Base-by-base conservation (phyloP, 1,140 invertebrate species). In the Parasteatoda tepidariorum region DNA sequence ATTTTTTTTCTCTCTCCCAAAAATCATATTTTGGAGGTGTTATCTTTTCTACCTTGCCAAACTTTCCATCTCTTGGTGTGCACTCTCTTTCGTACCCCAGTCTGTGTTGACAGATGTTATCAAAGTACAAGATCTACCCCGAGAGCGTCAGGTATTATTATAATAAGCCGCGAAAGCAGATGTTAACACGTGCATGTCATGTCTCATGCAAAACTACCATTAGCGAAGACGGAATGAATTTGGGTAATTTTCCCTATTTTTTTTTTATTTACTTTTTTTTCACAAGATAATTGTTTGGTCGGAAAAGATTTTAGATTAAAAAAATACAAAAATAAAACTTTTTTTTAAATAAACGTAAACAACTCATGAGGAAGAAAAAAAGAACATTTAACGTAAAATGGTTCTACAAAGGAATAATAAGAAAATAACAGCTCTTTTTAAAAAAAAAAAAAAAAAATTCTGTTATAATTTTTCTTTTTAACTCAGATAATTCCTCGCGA, bases 121-220 rank as follows among this genome's bases (percentile, higher is more conserved):
- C 75, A 67, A 41, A 30, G 2, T 48, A 34, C 41, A 55, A 66
- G 75, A 79, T 79, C 75, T 79, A 55, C 75, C 64, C 62, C n/a
- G 26, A 64, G 61, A 62, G 75, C 62, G 75, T 59, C 64, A 68
- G 41, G 75, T 68, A 79, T 79, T 55, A 79, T 79, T 79, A 67
- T 79, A 79, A 79, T 79, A 79, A 79, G 62, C 62, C 75, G 75
- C 75, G 75, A 79, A 79, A 79, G 75, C 75, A 79, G 75, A 79
- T 79, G 75, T 79, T 79, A 79, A 79, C 75, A 79, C 64, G 75
- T 41, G 54, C 62, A 18, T 68, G 75, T 68, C 62, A 55, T 54
- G 62, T 68, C 75, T 68, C 75, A 79, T 79, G 75, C 75, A 79
- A 79, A 79, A 79, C 64, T 55, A 57, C 48, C 75, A 79, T 79